Conservation (phyloP, 2,797 vertebrate genomes). For the Loriculus beryllinus region DNA sequence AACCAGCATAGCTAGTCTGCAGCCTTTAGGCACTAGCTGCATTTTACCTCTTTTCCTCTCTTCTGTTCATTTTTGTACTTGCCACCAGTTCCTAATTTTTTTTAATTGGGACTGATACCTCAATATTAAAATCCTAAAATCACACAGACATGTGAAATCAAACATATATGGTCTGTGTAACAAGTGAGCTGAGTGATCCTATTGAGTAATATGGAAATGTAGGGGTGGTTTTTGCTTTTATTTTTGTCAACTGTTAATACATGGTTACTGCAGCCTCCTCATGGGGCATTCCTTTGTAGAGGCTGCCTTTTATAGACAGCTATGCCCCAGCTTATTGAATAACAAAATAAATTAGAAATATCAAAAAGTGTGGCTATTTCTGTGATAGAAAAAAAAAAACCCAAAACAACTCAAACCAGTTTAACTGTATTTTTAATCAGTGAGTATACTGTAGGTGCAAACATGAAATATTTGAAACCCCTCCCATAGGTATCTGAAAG, state of each 20-base stretch:
- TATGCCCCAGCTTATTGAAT: background rate
- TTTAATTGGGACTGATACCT: background rate
- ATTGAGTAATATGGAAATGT: background rate
- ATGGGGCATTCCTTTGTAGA: background rate
- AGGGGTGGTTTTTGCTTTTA: background rate
- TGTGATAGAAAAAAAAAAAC: background rate
- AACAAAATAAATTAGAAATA: background rate
- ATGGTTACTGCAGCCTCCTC: background rate
- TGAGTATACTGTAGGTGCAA: background rate
- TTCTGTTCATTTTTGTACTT: background rate
- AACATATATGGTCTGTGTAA: background rate
- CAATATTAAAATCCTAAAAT: background rate
- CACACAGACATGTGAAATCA: background rate
- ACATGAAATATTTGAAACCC: background rate
- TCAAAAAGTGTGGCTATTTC: background rate
- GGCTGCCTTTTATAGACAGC: background rate
- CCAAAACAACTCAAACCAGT: rapidly evolving
- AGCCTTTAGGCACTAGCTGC: background rate
- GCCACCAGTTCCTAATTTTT: background rate
- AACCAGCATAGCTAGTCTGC: background rate
- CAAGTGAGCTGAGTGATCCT: background rate
- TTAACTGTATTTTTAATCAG: background rate
- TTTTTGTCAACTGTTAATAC: background rate
- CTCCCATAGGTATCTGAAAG: background rate
- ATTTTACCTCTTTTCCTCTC: background rate